Evolutionary conservation across 2,797 vertebrate genomes (phyloP).

Genomic region (Agapornis canus): DNA sequence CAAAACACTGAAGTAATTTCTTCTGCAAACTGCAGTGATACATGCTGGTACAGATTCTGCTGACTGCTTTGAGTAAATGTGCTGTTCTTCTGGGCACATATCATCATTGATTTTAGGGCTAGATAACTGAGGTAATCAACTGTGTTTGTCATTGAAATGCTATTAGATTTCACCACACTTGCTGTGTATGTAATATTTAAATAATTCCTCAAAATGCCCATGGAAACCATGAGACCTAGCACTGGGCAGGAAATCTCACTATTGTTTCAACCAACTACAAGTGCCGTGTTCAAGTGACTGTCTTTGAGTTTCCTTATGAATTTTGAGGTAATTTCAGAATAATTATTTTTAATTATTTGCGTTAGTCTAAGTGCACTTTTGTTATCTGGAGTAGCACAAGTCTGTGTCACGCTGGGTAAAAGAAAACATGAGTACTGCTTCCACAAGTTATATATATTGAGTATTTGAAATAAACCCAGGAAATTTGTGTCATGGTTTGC

Average conservation of each 20-base stretch:
- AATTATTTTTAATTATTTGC: neutral
- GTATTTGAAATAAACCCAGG: neutral
- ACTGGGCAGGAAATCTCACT: neutral
- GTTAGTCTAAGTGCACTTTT: neutral
- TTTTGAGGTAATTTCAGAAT: neutral
- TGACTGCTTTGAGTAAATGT: neutral
- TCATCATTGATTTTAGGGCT: neutral
- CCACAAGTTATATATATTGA: neutral
- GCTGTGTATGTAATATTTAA: neutral
- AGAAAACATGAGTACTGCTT: neutral
- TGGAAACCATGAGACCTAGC: neutral
- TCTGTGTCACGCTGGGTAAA: neutral
- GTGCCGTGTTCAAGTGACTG: neutral
- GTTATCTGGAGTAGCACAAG: neutral
- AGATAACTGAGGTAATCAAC: neutral
- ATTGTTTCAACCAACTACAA: neutral
- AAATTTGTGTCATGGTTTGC: neutral
- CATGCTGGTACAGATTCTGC: neutral
- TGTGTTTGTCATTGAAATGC: neutral
- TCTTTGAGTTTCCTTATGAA: neutral
- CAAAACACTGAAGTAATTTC: neutral
- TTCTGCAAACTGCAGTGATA: neutral
- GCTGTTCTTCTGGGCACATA: neutral
- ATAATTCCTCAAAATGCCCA: neutral
- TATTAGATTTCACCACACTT: neutral